These are phyloP conservation scores for Acanthochromis polyacanthus DNA, from an alignment of 2,113 vertebrate genomes.

Conservation along the genomic window DNA sequence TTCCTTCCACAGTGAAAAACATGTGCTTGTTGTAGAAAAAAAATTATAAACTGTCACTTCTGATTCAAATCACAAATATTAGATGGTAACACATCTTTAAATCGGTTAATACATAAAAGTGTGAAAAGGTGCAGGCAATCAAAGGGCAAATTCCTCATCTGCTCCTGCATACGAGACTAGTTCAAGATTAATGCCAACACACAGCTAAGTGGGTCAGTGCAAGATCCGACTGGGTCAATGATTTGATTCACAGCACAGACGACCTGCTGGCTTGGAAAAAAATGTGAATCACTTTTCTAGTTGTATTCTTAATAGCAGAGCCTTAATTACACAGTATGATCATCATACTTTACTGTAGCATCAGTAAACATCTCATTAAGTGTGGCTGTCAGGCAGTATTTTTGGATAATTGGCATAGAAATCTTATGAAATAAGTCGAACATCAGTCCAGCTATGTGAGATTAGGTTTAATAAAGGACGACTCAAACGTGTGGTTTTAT, in stretches of 20 bases:
- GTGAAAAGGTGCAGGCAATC: background rate
- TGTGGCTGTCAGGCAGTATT: background rate
- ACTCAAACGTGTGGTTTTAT: background rate
- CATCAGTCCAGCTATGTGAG: too few relatives aligned
- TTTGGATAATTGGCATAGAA: too few relatives aligned
- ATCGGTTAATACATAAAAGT: background rate
- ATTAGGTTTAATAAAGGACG: too few relatives aligned
- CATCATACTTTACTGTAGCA: background rate
- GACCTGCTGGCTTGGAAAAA: background rate
- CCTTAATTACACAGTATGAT: background rate
- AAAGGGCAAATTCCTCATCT: background rate
- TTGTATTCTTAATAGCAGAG: background rate
- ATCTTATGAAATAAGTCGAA: too few relatives aligned
- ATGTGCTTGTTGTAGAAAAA: too few relatives aligned
- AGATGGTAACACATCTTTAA: background rate
- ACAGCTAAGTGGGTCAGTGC: slow-evolving; percentile 17
- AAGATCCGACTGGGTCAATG: slow-evolving; percentile 5
- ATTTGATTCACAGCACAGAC: slow-evolving; percentile 11
- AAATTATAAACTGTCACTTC: too few relatives aligned
- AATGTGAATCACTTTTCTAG: background rate
- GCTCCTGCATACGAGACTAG: background rate
- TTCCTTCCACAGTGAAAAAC: background rate
- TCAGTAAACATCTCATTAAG: background rate
- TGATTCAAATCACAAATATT: background rate
- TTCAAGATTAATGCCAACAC: slow-evolving; percentile 10